Percentiles rank a stretch among this genome's conserved stretches.
Conservation (phyloP, 2,888 invertebrate genomes). For the Drosophila koepferae region DNA sequence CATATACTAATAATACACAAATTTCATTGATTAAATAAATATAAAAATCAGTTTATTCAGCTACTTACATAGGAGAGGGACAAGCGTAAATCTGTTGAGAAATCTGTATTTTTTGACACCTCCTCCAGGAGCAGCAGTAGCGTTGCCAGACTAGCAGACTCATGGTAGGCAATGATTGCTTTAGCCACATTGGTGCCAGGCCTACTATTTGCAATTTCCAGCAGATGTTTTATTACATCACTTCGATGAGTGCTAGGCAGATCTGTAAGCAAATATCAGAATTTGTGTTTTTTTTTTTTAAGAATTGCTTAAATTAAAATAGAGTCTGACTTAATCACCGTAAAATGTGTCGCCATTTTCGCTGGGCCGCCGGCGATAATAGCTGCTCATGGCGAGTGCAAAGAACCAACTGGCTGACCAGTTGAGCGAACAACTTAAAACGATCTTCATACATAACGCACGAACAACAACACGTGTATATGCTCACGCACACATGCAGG, state of each 20-base stretch:
- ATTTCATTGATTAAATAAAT: background rate
- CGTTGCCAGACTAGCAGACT: constrained; percentile 61
- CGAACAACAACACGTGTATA: constrained; percentile 42
- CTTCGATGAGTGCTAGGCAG: constrained; percentile 5
- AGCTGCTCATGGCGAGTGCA: constrained; percentile 39
- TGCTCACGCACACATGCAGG: background rate
- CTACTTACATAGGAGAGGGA: constrained; percentile 79
- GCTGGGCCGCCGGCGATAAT: constrained; percentile 26
- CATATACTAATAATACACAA: constrained; percentile 67
- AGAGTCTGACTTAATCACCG: constrained; percentile 69
- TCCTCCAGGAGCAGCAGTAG: constrained; percentile 79
- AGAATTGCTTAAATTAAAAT: constrained; percentile 44
- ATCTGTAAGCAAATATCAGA: constrained; percentile 26
- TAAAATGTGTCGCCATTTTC: constrained; percentile 17
- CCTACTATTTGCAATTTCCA: constrained; percentile 68
- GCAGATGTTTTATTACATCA: constrained; percentile 37
- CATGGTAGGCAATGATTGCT: constrained; percentile 70
- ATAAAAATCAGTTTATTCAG: background rate
- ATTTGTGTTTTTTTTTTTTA: background rate
- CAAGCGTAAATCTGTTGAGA: constrained; percentile 77
- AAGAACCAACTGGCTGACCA: constrained; percentile 38
- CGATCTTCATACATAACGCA: constrained; percentile 30
- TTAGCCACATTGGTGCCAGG: constrained; percentile 79
- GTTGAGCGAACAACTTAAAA: constrained; percentile 5
- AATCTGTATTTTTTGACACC: constrained; percentile 79